Base-by-base conservation (phyloP, 2,888 invertebrate species). In the Sesamia inferens region DNA sequence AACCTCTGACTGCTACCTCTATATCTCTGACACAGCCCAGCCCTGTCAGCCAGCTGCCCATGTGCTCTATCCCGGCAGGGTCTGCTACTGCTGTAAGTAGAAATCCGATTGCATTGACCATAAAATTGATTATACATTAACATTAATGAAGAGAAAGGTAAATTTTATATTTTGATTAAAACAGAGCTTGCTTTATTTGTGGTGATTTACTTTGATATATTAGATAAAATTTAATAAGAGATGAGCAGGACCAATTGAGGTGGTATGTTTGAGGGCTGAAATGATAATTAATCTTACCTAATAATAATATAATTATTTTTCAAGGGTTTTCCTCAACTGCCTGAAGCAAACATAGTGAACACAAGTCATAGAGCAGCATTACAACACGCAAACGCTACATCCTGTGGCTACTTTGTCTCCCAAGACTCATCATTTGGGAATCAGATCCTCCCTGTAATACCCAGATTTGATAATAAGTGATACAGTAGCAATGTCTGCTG, bases 391-490 rank as follows among this genome's bases (percentile, higher is more conserved):
- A 97, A 97, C 92, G 97, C 98, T 14, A 98, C 98, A 80, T 99
- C 99, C 16, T 97, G 98, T 90, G 99, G 99, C 42, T 99, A 97
- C 92, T 99, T 99, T 92, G 98, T 99, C 51, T 98, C 98, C 0
- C 99, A 99, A 94, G 99, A 99, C 91, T 99, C 99, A 0, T 98
- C 98, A 42, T 99, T 99, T 96, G 99, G 99, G 61, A 99, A 99
- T 92, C 97, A 98, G 77, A 99, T 99, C 89, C 95, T 99, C 79
- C 99, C 99, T 19, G 99, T 99, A 19, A 93, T 99, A 69, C 99
- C 99, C 5, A 97, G 99, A 86, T 98, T 98, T 91, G 98, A 98
- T 78, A 95, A 92, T 79, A 97, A 97, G 93, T 96, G 92, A 96
- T 67, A 51, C 16, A 42, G 81, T 10, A 31, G 82, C 63, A 71